phyloP scores from a whole-genome alignment of 2,888 invertebrate species.

The Autographa gamma region DNA sequence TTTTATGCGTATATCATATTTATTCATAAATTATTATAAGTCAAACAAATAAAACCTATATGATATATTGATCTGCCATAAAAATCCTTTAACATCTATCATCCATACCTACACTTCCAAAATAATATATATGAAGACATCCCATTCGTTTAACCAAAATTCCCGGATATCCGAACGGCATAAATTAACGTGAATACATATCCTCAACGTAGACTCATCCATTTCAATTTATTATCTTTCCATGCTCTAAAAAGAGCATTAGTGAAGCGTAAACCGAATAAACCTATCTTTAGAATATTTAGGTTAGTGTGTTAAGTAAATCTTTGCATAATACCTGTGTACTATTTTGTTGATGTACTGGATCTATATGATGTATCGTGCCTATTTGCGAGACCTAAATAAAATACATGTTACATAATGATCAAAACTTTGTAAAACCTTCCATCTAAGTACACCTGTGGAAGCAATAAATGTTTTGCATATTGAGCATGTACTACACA shows the following conservation, averaged over 20 bases:
- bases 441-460: too few relatives aligned
- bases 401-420: too few relatives aligned
- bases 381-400: not conserved
- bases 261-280: not conserved
- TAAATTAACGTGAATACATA: constrained; percentile 4
- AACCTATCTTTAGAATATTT: constrained; percentile 1
- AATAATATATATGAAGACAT: constrained; percentile 23
- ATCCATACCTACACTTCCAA: constrained; percentile 5
- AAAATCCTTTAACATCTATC: too few relatives aligned
- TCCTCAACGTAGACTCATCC: constrained; percentile 26
- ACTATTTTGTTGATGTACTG: not conserved
- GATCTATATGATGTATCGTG: not conserved
- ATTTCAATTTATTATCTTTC: constrained; percentile 46
- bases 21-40: too few relatives aligned
- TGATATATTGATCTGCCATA: too few relatives aligned
- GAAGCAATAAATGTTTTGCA: too few relatives aligned
- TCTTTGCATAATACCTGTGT: not conserved
- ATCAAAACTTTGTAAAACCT: too few relatives aligned
- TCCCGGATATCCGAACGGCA: not conserved
- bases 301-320: not conserved
- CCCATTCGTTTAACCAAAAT: constrained; percentile 23
- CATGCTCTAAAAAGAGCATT: constrained; percentile 41
- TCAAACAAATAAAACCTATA: too few relatives aligned
- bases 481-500: too few relatives aligned
- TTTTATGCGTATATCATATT: too few relatives aligned